These are phyloP conservation scores for Mesorhabditis sp. DNA, from an alignment of 2,888 invertebrate species.

Conservation along the genomic window DNA sequence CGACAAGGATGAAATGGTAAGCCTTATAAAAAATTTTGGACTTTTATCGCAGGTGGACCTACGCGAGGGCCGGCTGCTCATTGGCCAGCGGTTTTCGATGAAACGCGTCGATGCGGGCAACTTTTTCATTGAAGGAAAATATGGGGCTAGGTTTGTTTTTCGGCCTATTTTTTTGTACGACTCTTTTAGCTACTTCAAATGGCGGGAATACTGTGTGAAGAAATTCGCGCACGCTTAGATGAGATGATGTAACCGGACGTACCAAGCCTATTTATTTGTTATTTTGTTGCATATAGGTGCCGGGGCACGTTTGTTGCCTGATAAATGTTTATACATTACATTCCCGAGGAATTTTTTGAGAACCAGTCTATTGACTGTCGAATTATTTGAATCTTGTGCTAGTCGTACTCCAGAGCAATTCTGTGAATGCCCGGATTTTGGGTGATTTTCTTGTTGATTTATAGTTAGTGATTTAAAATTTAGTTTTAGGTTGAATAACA, in stretches of 20 bases:
- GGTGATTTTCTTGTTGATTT: too few relatives aligned
- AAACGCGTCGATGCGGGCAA: background rate
- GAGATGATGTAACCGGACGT: too few relatives aligned
- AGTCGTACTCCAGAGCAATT: too few relatives aligned
- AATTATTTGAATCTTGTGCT: too few relatives aligned
- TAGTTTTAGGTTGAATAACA: too few relatives aligned
- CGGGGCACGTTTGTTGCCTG: background rate
- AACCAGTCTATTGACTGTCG: too few relatives aligned
- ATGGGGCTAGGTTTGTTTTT: background rate
- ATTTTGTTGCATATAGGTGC: too few relatives aligned
- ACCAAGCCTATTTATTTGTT: too few relatives aligned
- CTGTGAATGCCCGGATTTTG: too few relatives aligned
- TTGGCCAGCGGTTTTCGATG: background rate
- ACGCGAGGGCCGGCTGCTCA: background rate
- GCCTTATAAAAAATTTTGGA: background rate
- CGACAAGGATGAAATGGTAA: background rate
- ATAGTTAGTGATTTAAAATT: too few relatives aligned
- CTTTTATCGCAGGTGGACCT: slow-evolving; percentile 4
- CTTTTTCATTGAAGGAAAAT: background rate
- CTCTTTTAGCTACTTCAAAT: slow-evolving; percentile 3
- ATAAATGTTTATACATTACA: background rate
- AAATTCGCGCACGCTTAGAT: background rate
- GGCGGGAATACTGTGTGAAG: background rate
- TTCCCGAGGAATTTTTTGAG: background rate
- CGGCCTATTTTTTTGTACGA: background rate